Base-by-base conservation (phyloP, 2,888 invertebrate genomes). In the Napeogenes sylphis region DNA sequence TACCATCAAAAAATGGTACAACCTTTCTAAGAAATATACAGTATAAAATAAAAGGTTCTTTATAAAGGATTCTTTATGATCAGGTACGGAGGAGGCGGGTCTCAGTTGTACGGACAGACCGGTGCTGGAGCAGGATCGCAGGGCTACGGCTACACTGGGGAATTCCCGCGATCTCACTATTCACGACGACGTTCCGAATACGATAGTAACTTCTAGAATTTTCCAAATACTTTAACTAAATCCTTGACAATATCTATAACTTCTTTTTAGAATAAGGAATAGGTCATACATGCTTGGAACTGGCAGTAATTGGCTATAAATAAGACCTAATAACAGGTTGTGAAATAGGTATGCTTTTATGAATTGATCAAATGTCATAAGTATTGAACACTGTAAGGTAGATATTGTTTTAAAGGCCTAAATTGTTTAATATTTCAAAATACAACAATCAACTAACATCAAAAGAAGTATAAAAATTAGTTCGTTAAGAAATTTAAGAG, bases 171-270 rank as follows among this genome's bases (percentile, higher is more conserved):
- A 66, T 92, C 92, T 13, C 92, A 91, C 77, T 92, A 92, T 80
- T 91, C 92, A 57, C 87, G 94, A 55, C 90, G 94, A 71, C 92
- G 95, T 80, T 94, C 95, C 46, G 94, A 95, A 80, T 95, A 95
- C 82, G 95, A 95, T 82, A 94, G 94, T 73, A 95, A 95, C 87
- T 95, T 95, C 89, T 95, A 92, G 80, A 81, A 73, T 66, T 61
- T 69, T 77, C 75, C 73, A 75, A 73, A 76, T 60, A 67, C 63
- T 67, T 70, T 65, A 67, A 71, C 68, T 66, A 66, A 70, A 66
- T 71, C 67, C 68, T 85, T 87, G 90, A 89, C 90, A 90, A 90
- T 90, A 89, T 78, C 79, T 83, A 82, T 77, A 77, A 84, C 80
- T 77, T 85, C 78, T 81, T 70, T 72, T 70, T 74, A 70, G 73